Conservation (phyloP, 2,113 vertebrate species). For the Gymnogyps californianus region DNA sequence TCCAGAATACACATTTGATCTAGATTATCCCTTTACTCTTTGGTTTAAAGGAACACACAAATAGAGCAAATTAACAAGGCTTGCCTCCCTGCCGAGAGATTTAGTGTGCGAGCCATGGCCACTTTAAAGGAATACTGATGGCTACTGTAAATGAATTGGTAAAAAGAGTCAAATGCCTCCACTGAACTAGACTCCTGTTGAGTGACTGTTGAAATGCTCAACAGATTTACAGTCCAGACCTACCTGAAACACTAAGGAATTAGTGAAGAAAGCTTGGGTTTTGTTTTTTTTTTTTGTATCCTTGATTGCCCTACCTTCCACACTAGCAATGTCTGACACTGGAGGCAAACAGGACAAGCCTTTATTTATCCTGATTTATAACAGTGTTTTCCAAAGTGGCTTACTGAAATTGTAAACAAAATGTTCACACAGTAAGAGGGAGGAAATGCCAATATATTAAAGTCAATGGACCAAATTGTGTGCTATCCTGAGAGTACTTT, state of each 20-base stretch:
- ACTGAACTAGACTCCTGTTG: not conserved
- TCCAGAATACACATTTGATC: not conserved
- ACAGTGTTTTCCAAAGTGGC: not conserved
- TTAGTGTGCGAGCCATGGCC: not conserved
- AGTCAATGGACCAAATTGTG: slow-evolving; percentile 21
- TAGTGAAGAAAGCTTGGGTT: not conserved
- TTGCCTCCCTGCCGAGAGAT: not conserved
- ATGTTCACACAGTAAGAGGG: not conserved
- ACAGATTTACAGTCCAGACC: not conserved
- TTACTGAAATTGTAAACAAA: slow-evolving; percentile 12
- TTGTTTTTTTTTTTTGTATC: not conserved
- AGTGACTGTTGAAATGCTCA: not conserved
- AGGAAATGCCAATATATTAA: slow-evolving; percentile 45
- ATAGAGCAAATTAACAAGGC: not conserved
- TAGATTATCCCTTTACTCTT: not conserved
- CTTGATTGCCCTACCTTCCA: not conserved
- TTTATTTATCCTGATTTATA: slow-evolving; percentile 28
- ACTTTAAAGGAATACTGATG: not conserved
- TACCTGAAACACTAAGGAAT: not conserved
- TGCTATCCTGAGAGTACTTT: not conserved
- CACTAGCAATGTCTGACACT: not conserved
- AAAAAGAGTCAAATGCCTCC: not conserved
- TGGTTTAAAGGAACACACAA: not conserved
- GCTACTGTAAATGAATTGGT: not conserved
- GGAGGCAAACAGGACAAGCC: not conserved